Evolutionary conservation across 2,113 vertebrate genomes (phyloP).

Genomic region (Grantiella picta): DNA sequence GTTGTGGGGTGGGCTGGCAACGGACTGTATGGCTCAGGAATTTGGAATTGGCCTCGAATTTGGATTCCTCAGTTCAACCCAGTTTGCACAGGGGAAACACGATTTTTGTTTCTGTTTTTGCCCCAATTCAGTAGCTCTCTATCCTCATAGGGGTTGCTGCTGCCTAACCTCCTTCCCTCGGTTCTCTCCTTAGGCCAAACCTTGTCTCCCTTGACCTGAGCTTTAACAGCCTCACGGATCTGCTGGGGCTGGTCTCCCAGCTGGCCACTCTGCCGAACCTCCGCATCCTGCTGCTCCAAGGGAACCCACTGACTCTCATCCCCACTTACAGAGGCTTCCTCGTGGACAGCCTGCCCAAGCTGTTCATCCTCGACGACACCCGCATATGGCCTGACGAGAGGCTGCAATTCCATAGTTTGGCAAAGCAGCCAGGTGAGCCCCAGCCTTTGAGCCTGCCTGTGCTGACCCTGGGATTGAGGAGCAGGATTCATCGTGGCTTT

Average conservation of each 20-base stretch:
- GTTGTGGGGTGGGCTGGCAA: neutral
- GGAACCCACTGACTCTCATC: slow-evolving; percentile 81
- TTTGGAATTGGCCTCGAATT: neutral
- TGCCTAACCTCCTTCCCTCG: neutral
- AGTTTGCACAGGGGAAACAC: neutral
- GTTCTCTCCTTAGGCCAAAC: slow-evolving; percentile 75
- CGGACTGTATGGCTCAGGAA: neutral
- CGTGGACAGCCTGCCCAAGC: slow-evolving; percentile 76
- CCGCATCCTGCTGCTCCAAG: slow-evolving; percentile 77
- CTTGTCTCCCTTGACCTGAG: slow-evolving; percentile 88
- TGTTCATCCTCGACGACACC: slow-evolving; percentile 75
- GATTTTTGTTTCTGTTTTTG: neutral
- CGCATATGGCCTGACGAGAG: slow-evolving; percentile 71
- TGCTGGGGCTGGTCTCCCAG: slow-evolving; percentile 62
- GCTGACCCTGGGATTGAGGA: neutral
- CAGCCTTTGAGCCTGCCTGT: accelerated
- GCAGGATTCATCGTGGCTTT: neutral
- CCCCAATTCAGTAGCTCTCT: neutral
- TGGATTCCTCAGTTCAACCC: neutral
- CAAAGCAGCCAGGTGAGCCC: slow-evolving; percentile 70
- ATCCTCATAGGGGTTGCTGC: neutral
- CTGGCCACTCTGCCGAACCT: slow-evolving; percentile 72
- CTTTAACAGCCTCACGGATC: slow-evolving; percentile 77
- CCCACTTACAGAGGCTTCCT: slow-evolving; percentile 80
- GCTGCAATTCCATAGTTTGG: slow-evolving; percentile 69